phyloP scores from a whole-genome alignment of 2,888 invertebrate genomes.

The Mimas tiliae region DNA sequence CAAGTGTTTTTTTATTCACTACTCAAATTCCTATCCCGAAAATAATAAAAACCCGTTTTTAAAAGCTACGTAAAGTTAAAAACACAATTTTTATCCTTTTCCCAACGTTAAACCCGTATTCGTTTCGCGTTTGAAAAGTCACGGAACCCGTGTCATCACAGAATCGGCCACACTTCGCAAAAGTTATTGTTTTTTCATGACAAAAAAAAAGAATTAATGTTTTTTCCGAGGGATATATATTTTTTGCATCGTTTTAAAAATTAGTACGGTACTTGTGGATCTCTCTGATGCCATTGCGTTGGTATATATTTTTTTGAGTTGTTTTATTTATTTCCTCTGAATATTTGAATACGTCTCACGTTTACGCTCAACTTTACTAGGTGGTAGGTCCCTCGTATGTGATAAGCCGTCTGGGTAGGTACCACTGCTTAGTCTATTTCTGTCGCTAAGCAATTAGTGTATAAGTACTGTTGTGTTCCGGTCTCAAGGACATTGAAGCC shows the following conservation, averaged over 20 bases:
- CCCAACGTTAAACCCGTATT: slow-evolving; percentile 8
- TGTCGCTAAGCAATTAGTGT: too few species aligned
- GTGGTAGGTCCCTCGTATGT: too few species aligned
- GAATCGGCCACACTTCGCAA: slow-evolving; percentile 7
- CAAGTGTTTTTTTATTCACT: neutral
- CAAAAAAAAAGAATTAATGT: neutral
- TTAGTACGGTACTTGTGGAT: too few species aligned
- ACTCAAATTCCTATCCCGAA: slow-evolving; percentile 1
- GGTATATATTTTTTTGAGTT: too few species aligned
- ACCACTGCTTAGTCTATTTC: too few species aligned
- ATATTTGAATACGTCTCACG: too few species aligned
- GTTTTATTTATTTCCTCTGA: too few species aligned
- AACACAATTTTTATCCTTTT: slow-evolving; percentile 9
- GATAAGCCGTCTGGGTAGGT: too few species aligned
- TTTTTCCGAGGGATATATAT: neutral
- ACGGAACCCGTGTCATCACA: slow-evolving; percentile 9
- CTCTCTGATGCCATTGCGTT: too few species aligned
- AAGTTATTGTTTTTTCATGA: slow-evolving; percentile 11
- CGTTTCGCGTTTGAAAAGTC: slow-evolving; percentile 8
- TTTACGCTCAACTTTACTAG: too few species aligned
- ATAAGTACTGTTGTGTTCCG: too few species aligned
- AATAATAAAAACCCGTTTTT: neutral
- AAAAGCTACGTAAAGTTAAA: slow-evolving; percentile 6
- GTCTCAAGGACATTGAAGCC: too few species aligned
- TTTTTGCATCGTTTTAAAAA: neutral